phyloP scores from a whole-genome alignment of 2,888 invertebrate species.

The Cephonodes hylas region DNA sequence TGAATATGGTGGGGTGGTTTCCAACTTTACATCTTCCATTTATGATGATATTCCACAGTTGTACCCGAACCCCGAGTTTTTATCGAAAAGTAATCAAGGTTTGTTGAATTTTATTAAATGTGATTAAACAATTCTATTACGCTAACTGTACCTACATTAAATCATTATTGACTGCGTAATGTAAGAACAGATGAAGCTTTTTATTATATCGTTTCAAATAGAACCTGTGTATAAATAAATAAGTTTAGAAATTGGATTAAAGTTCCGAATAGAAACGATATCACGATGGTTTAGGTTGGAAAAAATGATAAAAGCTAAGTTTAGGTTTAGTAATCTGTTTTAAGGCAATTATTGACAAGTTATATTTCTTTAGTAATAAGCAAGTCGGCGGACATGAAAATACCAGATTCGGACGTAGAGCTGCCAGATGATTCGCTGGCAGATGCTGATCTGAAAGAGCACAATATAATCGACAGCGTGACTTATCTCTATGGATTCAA shows the following conservation, averaged over 20 bases:
- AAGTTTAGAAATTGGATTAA: too few species aligned
- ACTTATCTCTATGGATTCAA: conserved; percentile 85
- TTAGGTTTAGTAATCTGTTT: too few species aligned
- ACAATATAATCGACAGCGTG: conserved; percentile 87
- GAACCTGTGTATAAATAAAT: too few species aligned
- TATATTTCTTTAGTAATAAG: conserved; percentile 35
- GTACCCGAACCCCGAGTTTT: conserved; percentile 73
- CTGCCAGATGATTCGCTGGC: conserved; percentile 84
- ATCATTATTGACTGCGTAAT: too few species aligned
- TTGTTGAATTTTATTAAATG: conserved; percentile 11
- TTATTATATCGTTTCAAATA: too few species aligned
- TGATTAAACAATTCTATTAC: not conserved
- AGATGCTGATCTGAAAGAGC: conserved; percentile 84
- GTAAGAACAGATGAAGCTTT: too few species aligned
- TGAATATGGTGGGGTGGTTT: conserved; percentile 73
- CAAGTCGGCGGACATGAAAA: conserved; percentile 57
- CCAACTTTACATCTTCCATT: conserved; percentile 75
- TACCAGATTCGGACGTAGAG: conserved; percentile 70
- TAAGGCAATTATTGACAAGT: too few species aligned
- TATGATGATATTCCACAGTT: conserved; percentile 75
- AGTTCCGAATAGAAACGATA: too few species aligned
- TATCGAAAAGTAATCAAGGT: conserved; percentile 67
- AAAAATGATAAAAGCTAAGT: too few species aligned
- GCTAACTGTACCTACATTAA: too few species aligned
- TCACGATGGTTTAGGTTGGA: too few species aligned